Percentiles rank a stretch among this genome's conserved stretches.
phyloP scores from a whole-genome alignment of 2,797 vertebrate species.

The Semaprochilodus insignis region DNA sequence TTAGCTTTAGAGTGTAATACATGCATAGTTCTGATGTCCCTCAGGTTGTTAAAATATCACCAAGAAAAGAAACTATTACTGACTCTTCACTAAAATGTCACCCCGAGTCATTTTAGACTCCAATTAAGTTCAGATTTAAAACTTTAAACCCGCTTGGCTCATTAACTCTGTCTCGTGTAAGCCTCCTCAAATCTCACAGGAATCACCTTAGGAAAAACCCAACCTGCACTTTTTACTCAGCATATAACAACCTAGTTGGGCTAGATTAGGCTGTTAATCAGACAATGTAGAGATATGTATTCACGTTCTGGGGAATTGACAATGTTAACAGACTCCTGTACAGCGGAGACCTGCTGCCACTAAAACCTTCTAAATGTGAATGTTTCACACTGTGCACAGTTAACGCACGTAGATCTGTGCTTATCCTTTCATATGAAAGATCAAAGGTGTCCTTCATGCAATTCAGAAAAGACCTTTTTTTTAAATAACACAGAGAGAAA shows the following conservation, averaged over 20 bases:
- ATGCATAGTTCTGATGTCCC: conserved; percentile 2
- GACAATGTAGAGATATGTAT: neutral
- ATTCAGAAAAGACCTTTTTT: neutral
- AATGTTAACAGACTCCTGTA: neutral
- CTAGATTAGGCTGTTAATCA: neutral
- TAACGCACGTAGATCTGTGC: too few relatives aligned
- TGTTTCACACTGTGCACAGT: neutral
- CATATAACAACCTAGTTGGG: neutral
- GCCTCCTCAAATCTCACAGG: neutral
- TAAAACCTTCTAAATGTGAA: neutral
- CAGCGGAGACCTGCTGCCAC: neutral
- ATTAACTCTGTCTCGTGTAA: conserved; percentile 23
- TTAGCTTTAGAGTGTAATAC: neutral
- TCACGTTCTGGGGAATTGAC: neutral
- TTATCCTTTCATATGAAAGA: neutral
- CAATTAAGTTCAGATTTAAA: conserved; percentile 22
- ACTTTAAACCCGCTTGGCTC: conserved; percentile 25
- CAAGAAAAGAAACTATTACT: conserved; percentile 13
- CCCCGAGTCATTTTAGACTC: conserved; percentile 5
- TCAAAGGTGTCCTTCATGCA: neutral
- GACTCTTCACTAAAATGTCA: conserved; percentile 32
- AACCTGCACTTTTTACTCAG: neutral
- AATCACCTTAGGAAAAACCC: conserved; percentile 8
- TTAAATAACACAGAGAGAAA: neutral
- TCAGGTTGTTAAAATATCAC: conserved; percentile 6